Evolutionary conservation across 2,888 invertebrate species (phyloP), one percentile per base, ranked within the genome.

Genomic region (Yponomeuta cagnagella): DNA sequence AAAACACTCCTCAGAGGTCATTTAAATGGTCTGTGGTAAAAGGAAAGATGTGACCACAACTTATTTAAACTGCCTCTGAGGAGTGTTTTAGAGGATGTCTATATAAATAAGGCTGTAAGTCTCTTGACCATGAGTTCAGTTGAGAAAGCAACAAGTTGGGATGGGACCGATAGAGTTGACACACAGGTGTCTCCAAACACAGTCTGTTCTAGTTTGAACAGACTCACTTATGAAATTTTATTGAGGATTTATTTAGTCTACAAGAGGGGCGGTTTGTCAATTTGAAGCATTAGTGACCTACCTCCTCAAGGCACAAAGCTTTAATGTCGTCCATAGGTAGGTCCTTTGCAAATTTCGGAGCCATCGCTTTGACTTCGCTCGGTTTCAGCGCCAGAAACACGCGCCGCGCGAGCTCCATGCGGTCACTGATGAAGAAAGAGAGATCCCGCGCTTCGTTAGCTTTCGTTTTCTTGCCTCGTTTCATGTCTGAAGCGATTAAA

Each of bases 361-460:
- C 93, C 79, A 94, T 87, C 6, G 93, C 88, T 71, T 90, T 90
- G 9, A 94, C 79, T 48, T 94, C 94, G 75, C 93, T 94, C 0
- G 88, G 87, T 74, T 93, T 94, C 0, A 94, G 76, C 0, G 93
- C 85, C 0, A 92, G 90, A 82, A 94, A 94, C 2, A 94, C 90
- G 82, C 94, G 94, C 48, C 93, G 93, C 79, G 94, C 93, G n/a
- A 94, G 76, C 74, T 94, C 94, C 0, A 94, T 90, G 23, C 94
- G 82, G 74, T 94, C 94, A 73, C 48, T 43, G 4, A 70, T 48
- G 65, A 12, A 65, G 30, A 48, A 70, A 10, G 70, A 37, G 33
- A 70, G 48, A 30, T 70, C 70, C 23, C 64, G 31, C 48, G 43
- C 48, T 8, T 70, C 65, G 4, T 12, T 30, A 43, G 37, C 43